Evolutionary conservation across 2,113 vertebrate genomes (phyloP), one percentile per base, ranked within the genome.

Genomic region (Panthera uncia): DNA sequence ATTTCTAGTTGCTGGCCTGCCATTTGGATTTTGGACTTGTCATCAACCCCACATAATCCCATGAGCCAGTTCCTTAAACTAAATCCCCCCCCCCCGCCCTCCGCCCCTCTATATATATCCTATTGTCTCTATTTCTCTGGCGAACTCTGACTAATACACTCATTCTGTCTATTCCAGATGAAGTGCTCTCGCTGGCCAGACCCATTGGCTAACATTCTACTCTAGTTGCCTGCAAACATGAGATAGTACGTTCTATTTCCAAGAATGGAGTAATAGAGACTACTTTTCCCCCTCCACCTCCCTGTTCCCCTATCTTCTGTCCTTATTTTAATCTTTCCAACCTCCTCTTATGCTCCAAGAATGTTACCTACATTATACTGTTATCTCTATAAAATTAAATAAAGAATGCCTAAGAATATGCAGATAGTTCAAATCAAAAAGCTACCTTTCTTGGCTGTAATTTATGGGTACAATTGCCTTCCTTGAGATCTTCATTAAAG

Each of bases 331-430:
- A 89, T 80, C 41, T 50, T 81, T 92, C 36, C 33, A 74, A 85
- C 3, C 16, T 83, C 80, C 10, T 38, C 36, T 89, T 61, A 25
- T 33, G 33, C 36, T 74, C 52, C 31, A 41, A 84, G 66, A 76
- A 11, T 57, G 31, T 83, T 57, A 66, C 48, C 69, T 91, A 18
- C 11, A 91, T 93, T 71, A 65, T 21, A 63, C 27, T 38, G 11
- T 81, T 89, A 9, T 23, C 7, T 83, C 15, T 93, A 6, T 74
- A 74, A 96, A 93, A 84, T 89, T n/a, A 92, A 81, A 84, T 65
- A 50, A 79, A 89, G 45, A 88, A 18, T 65, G 1, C 16, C 33
- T 65, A 63, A 69, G 10, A 76, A 36, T 89, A 89, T 86, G 7
- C 19, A 73, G 25, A 82, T 38, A 92, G 52, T 73, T 94, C 57